These are phyloP conservation scores for Magallana angulata DNA, from an alignment of 1,140 invertebrate genomes.

Conservation along the genomic window DNA sequence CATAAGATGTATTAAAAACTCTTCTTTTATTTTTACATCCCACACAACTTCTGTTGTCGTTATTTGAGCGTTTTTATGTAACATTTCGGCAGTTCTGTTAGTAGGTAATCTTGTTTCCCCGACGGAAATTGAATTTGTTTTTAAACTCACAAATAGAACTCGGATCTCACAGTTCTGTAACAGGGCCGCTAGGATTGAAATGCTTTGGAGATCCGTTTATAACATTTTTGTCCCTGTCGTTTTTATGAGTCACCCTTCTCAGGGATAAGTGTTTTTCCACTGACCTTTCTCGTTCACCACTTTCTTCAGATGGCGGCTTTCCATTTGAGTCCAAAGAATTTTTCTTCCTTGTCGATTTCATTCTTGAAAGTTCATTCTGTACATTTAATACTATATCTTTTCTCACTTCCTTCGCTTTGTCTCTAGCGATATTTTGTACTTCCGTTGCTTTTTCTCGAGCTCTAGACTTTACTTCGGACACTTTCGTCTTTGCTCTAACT, in stretches of 20 bases:
- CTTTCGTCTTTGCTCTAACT: conserved; percentile 79
- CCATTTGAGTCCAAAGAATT: conserved; percentile 49
- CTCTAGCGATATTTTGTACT: conserved; percentile 39
- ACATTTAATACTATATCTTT: conserved; percentile 51
- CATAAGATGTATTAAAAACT: too few species aligned
- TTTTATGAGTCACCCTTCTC: neutral
- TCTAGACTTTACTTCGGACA: neutral
- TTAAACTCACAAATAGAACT: neutral
- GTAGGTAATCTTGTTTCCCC: neutral
- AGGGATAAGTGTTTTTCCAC: neutral
- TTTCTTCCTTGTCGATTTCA: conserved; percentile 48
- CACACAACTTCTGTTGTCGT: too few species aligned
- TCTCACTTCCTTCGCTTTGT: conserved; percentile 44
- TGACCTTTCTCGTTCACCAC: conserved; percentile 1
- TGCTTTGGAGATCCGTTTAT: conserved; percentile 33
- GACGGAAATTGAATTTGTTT: neutral
- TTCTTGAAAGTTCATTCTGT: conserved; percentile 47
- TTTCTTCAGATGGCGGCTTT: conserved; percentile 25
- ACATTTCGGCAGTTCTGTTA: too few species aligned
- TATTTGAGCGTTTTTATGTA: too few species aligned
- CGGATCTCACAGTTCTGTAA: conserved; percentile 1
- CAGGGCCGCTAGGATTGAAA: neutral
- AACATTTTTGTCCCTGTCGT: conserved; percentile 7
- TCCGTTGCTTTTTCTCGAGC: conserved; percentile 48
- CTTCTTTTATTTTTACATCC: too few species aligned